phyloP scores from a whole-genome alignment of 2,113 vertebrate species.

The Pterophyllum scalare region DNA sequence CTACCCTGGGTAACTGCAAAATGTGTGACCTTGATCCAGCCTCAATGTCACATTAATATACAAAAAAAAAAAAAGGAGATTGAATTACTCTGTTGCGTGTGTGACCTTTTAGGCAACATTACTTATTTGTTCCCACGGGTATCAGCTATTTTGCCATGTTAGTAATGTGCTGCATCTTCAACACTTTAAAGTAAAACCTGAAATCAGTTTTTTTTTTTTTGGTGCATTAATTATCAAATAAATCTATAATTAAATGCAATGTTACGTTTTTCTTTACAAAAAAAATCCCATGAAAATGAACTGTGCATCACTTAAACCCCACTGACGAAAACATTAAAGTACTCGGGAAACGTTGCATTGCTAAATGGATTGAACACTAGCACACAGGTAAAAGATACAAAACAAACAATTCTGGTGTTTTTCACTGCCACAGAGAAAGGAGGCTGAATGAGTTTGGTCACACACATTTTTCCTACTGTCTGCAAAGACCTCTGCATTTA shows the following conservation, averaged over 20 bases:
- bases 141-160: not conserved
- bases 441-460: not conserved
- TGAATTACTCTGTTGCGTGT: not conserved
- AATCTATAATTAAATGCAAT: not conserved
- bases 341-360: not conserved
- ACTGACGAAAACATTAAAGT: not conserved
- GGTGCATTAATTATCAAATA: not conserved
- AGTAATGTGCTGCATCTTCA: not conserved
- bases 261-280: not conserved
- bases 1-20: not conserved
- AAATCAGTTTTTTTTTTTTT: not conserved
- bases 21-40: not conserved
- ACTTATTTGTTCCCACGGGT: not conserved
- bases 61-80: not conserved
- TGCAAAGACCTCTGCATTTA: conserved; percentile 34
- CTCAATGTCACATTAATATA: not conserved
- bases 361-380: not conserved
- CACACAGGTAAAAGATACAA: not conserved
- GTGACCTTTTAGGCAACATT: too few species aligned
- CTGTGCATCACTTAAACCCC: not conserved
- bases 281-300: not conserved
- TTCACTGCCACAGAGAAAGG: not conserved
- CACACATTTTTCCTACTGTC: conserved; percentile 5
- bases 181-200: not conserved
- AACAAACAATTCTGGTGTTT: conserved; percentile 1